Base-by-base conservation (phyloP, 2,888 invertebrate genomes). In the Pachliopta kotzebuea region DNA sequence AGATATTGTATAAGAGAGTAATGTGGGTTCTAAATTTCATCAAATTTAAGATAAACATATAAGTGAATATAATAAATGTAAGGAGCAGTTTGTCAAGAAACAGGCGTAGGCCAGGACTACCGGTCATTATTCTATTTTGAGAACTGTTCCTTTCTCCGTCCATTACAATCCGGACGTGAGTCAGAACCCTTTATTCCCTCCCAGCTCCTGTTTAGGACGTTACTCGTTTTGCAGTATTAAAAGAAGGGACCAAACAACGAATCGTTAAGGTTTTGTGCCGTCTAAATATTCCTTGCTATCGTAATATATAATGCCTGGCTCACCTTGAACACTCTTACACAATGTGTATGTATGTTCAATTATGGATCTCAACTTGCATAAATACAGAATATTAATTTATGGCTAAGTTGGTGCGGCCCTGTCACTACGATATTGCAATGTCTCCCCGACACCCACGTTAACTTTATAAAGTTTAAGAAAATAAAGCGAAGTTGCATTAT, bases 171-270 rank as follows among this genome's bases (percentile, higher is more conserved):
- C 83, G 86, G 86, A 85, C 86, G 79, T 88, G 87, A 89, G 80
- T 88, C 85, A 65, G 60, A 87, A 84, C 83, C 86, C 88, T 88
- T 88, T 87, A 86, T 87, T 84, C 80, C 82, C 77, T 78, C 73
- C 71, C 79, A 52, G 74, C 70, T 69, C 21, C 66, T 73, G 73
- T 45, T 45, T 45, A 82, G 77, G 75, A 80, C 76, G 74, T 70
- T 66, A 72, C 69, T 72, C 68, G 69, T 71, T 72, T 72, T 68
- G 71, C 71, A 68, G 60, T 60, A 62, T 67, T 37, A 37, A 37
- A 37, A 37, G 11, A 37, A 11, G 37, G 11, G 37, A 37, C 14
- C 37, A 11, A 11, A 70, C 72, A 71, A 71, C 66, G 69, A 55
- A n/a, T 52, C 65, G 66, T 77, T 83, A 83, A 87, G 83, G 80